Percentiles rank a stretch among this genome's conserved stretches.
Evolutionary conservation across 2,113 vertebrate species (phyloP).

Genomic region (Eupsittula cactorum): DNA sequence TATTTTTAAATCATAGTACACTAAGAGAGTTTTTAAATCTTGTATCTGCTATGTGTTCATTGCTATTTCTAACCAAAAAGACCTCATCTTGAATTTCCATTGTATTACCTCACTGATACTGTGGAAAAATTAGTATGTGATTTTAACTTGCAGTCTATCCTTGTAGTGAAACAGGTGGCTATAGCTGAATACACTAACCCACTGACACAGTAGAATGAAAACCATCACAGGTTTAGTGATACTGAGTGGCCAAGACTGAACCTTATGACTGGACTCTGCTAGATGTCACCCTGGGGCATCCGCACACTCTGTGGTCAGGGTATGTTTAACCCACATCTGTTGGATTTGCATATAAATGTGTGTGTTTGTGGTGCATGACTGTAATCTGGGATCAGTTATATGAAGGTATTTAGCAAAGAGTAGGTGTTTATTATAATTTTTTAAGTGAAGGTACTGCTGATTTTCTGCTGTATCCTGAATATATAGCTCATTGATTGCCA

Average conservation of each 20-base stretch:
- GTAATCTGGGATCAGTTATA: not conserved
- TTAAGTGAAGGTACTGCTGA: not conserved
- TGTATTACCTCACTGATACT: not conserved
- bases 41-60: not conserved
- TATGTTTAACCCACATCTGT: fast-evolving
- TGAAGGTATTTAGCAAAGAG: not conserved
- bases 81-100: not conserved
- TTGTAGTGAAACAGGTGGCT: not conserved
- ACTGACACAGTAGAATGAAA: not conserved
- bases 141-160: not conserved
- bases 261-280: not conserved
- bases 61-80: not conserved
- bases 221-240: not conserved
- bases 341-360: not conserved
- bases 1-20: not conserved
- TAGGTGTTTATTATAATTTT: not conserved
- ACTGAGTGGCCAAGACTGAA: not conserved
- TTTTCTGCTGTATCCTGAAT: not conserved
- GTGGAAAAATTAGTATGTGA: not conserved
- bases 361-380: fast-evolving
- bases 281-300: not conserved
- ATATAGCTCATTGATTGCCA: not conserved
- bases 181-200: not conserved
- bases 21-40: not conserved
- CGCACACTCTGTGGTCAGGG: fast-evolving